Conservation (phyloP, 92 coral and sea anemone species). For the Porites evermanni region DNA sequence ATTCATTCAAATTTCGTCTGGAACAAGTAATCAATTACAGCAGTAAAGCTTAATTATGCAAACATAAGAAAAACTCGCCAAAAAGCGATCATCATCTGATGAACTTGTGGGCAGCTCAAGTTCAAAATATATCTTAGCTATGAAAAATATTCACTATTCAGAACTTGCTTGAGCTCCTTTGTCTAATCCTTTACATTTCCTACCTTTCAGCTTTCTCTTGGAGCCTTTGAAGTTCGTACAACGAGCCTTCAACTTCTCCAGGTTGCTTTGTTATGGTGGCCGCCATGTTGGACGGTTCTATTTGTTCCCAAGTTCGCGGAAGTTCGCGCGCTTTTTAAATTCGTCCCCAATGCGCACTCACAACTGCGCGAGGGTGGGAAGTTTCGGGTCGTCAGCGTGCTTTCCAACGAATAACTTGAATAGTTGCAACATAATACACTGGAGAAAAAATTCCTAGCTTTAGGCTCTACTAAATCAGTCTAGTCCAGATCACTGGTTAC, state of each 20-base stretch:
- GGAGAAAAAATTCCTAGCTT: too few species aligned
- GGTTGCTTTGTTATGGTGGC: not conserved
- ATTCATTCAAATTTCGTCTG: not conserved
- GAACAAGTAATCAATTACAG: not conserved
- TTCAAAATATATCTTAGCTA: too few species aligned
- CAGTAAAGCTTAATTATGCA: not conserved
- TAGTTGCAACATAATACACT: too few species aligned
- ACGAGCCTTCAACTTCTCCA: conserved; percentile 23
- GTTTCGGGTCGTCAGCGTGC: too few species aligned
- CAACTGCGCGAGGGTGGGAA: too few species aligned
- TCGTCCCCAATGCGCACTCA: conserved; percentile 1
- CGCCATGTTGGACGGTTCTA: conserved; percentile 52
- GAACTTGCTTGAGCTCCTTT: not conserved
- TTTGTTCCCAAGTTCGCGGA: conserved; percentile 10
- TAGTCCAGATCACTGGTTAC: too few species aligned
- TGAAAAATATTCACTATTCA: not conserved
- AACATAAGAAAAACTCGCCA: too few species aligned
- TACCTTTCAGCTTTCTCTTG: conserved; percentile 73
- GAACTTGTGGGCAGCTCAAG: too few species aligned
- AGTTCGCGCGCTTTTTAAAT: conserved; percentile 24
- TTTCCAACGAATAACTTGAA: too few species aligned
- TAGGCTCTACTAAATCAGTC: too few species aligned
- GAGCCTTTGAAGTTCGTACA: conserved; percentile 60
- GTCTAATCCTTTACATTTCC: not conserved
- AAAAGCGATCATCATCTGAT: too few species aligned